Base-by-base conservation (phyloP, 2,113 vertebrate species). In the Blennius ocellaris region DNA sequence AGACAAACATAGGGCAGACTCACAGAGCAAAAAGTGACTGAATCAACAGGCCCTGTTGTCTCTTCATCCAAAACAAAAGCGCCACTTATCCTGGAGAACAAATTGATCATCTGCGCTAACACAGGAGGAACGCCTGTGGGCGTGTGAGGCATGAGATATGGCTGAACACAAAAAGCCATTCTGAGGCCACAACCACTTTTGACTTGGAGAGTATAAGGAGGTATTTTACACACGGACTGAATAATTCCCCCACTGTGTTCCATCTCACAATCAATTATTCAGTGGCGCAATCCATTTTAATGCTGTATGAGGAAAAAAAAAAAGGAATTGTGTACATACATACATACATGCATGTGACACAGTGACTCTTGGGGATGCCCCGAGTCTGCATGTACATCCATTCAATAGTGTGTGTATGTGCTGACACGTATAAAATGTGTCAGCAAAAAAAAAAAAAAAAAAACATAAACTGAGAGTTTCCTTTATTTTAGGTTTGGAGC, bases 231-330 rank as follows among this genome's bases (percentile, higher is more conserved):
- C 76, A 70, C 56, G 43, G 76, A 72, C 58, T 41, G 64, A 82
- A 86, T 51, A 62, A 82, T 78, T 67, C 59, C 62, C 44, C 38
- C 7, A 6, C 55, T 67, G 73, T 58, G 51, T 66, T 76, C 64
- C 52, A 76, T 70, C 66, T 80, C 61, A 36, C 65, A 69, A 89
- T 91, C 71, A 87, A 91, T 93, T 85, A 91, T 91, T 90, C 74
- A 90, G 73, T 52, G 78, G 78, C 41, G 50, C 17, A 72, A 83
- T 90, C 73, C 80, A 86, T 81, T 89, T 80, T 76, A 41, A 81
- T 71, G 72, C 51, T 12, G 53, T 48, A 64, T 58, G 73, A 60
- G 62, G 55, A 62, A 51, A 48, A n/a, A 73, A 52, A 52, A 30
- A 70, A 76, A 47, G 12, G 44, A 72, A 82, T 56, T 77, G 82